phyloP scores from a whole-genome alignment of 1,140 invertebrate species.

The Tetramorium alpestre region DNA sequence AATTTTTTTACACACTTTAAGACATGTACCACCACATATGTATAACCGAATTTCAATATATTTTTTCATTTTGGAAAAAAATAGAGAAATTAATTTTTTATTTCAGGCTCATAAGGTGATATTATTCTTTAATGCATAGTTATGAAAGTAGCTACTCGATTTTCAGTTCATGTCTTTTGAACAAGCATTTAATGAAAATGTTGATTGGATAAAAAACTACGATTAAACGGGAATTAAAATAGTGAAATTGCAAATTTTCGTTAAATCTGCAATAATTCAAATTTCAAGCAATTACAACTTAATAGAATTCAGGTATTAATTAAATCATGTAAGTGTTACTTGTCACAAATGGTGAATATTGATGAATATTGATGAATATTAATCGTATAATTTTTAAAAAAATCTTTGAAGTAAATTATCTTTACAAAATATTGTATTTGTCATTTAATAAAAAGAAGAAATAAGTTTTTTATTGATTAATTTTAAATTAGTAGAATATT shows the following conservation, averaged over 20 bases:
- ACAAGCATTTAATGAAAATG: slow-evolving; percentile 93
- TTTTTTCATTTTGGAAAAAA: no score
- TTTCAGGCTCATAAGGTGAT: no score
- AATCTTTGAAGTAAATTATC: slow-evolving; percentile 64
- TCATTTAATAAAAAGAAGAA: neutral
- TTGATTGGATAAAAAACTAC: slow-evolving; percentile 95
- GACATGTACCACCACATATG: no score
- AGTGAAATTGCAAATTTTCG: neutral
- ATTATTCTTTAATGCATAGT: slow-evolving; percentile 81
- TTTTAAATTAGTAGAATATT: no score
- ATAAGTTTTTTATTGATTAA: no score
- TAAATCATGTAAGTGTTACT: neutral
- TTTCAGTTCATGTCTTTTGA: slow-evolving; percentile 97
- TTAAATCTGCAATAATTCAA: no score
- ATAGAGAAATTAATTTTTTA: no score
- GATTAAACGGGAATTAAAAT: slow-evolving; percentile 90
- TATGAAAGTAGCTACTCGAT: slow-evolving; percentile 92
- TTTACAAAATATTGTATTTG: neutral
- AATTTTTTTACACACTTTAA: no score
- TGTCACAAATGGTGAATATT: neutral
- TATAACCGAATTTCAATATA: no score
- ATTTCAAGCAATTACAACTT: neutral
- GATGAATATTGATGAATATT: neutral
- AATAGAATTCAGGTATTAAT: neutral
- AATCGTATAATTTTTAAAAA: neutral